These are phyloP conservation scores for Eupsittula cactorum DNA, from an alignment of 2,113 vertebrate genomes.

Conservation along the genomic window DNA sequence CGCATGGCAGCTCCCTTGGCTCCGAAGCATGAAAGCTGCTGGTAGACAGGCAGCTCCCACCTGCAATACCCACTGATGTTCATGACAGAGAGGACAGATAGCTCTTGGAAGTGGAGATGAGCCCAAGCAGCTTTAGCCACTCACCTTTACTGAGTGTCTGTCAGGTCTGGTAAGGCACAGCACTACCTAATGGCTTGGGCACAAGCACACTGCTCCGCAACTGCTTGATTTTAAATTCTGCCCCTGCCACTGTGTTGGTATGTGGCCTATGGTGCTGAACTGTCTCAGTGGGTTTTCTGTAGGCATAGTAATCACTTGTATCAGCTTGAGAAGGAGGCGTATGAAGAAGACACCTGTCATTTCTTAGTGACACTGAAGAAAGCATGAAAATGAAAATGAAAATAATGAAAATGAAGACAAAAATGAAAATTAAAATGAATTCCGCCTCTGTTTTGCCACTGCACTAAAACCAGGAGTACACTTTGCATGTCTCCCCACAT, in stretches of 20 bases:
- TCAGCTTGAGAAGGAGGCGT: background rate
- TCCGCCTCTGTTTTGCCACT: background rate
- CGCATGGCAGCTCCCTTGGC: background rate
- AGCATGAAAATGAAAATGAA: background rate
- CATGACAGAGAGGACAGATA: background rate
- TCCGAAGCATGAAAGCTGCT: background rate
- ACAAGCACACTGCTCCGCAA: background rate
- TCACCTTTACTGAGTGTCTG: background rate
- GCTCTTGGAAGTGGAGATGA: background rate
- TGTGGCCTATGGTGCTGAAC: background rate
- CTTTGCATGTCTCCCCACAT: background rate
- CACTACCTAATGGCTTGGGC: background rate
- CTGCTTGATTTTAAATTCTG: background rate
- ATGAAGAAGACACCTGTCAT: background rate
- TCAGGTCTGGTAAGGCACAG: background rate
- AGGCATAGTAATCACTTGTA: background rate
- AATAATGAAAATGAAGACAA: background rate
- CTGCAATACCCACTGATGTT: background rate
- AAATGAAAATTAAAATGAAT: background rate
- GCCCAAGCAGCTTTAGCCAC: too few species aligned
- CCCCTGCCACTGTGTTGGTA: fast-evolving
- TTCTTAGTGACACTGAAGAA: background rate
- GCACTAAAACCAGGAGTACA: background rate
- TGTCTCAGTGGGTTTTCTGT: background rate
- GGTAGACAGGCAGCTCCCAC: background rate